Evolutionary conservation across 2,888 invertebrate genomes (phyloP).

Genomic region (Pseudolycoriella hygida): DNA sequence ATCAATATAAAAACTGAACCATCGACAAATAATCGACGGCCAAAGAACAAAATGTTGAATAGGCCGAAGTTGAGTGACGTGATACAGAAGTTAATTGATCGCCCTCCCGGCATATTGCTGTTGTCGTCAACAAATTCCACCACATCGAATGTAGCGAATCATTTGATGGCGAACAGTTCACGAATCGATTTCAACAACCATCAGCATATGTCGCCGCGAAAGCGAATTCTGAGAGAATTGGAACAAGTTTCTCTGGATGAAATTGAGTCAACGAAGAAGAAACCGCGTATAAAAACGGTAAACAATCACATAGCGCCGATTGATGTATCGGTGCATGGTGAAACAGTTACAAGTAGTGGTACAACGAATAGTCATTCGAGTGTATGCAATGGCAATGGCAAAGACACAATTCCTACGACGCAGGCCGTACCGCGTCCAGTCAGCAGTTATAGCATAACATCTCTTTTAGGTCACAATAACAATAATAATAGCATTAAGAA

Average conservation of each 20-base stretch:
- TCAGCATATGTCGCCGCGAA: slow-evolving; percentile 55
- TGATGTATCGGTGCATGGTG: neutral
- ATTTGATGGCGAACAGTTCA: slow-evolving; percentile 19
- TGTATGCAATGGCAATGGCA: slow-evolving; percentile 3
- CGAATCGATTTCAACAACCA: slow-evolving; percentile 22
- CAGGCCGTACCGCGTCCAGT: slow-evolving; percentile 28
- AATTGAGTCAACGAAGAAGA: slow-evolving; percentile 38
- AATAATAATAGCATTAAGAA: slow-evolving; percentile 13
- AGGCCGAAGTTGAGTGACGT: slow-evolving; percentile 26
- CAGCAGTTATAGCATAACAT: slow-evolving; percentile 73
- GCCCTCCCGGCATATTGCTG: slow-evolving; percentile 20
- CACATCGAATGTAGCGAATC: slow-evolving; percentile 10
- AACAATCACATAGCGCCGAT: slow-evolving; percentile 14
- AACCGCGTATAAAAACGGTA: slow-evolving; percentile 34
- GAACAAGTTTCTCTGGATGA: slow-evolving; percentile 59
- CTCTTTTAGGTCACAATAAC: slow-evolving; percentile 39
- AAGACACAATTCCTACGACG: neutral
- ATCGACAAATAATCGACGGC: slow-evolving; percentile 1
- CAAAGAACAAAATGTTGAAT: neutral
- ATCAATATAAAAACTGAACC: neutral
- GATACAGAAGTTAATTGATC: slow-evolving; percentile 26
- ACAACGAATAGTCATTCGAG: slow-evolving; percentile 4
- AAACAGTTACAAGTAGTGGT: neutral
- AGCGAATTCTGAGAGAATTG: slow-evolving; percentile 64
- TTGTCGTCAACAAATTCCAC: slow-evolving; percentile 17